Percentiles rank a stretch among this genome's conserved stretches.
These are phyloP conservation scores for Hypercompe scribonia DNA, from an alignment of 2,888 invertebrate species.

Conservation along the genomic window DNA sequence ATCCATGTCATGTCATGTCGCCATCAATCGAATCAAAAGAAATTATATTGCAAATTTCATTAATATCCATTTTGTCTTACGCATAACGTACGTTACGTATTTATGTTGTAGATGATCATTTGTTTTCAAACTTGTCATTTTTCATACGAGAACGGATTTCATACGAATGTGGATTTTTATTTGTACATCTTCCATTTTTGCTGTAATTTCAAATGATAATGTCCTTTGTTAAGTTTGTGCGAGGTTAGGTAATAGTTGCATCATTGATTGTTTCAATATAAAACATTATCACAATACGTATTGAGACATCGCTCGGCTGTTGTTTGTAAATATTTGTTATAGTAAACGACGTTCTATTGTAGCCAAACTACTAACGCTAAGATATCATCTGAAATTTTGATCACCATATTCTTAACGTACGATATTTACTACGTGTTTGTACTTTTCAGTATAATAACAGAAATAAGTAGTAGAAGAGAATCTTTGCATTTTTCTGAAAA, in stretches of 20 bases:
- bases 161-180: constrained; percentile 13
- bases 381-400: constrained; percentile 3
- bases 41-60: neutral
- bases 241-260: constrained; percentile 69
- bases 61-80: neutral
- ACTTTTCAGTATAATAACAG: neutral
- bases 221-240: constrained; percentile 48
- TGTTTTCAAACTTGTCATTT: constrained; percentile 5
- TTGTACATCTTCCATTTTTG: constrained; percentile 13
- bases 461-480: neutral
- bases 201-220: constrained; percentile 26
- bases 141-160: constrained; percentile 10
- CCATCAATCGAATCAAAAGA: neutral
- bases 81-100: neutral
- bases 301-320: constrained; percentile 52
- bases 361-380: constrained; percentile 31
- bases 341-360: constrained; percentile 46
- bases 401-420: neutral
- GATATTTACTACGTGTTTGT: neutral
- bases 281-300: constrained; percentile 66
- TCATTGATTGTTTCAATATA: constrained; percentile 69
- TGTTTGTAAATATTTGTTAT: constrained; percentile 70
- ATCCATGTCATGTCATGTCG: no score
- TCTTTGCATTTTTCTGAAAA: no score
- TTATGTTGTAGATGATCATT: constrained; percentile 2